Base-by-base conservation (phyloP, 2,888 invertebrate species). In the Brachynemurus nebulosus region DNA sequence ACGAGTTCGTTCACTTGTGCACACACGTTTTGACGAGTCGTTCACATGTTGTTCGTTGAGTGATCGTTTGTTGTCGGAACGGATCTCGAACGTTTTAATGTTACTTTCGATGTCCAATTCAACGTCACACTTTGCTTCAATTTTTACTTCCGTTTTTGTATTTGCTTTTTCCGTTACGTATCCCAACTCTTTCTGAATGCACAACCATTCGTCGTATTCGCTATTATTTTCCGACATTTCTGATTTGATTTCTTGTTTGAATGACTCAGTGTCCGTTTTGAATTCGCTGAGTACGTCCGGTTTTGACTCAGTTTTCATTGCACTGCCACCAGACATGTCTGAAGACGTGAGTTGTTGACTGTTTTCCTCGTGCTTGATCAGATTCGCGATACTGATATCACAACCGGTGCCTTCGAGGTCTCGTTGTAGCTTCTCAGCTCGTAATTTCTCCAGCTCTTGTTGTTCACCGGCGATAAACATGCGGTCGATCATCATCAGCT, bases 401-500 rank as follows among this genome's bases (percentile, higher is more conserved):
- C 17, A 14, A 16, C 21, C 17, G 7, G 16, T 34, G 9, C 37
- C 38, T 37, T 44, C 44, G 4, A 44, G 23, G 18, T 44, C 44
- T 18, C 27, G 23, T 25, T 44, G 44, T 34, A 51, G 60, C 50
- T 65, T 63, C 50, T 76, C 72, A 43, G 72, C 71, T 38, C 74
- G 69, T 50, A 78, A 61, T 54, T 70, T 70, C 42, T 73, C 72
- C 37, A 85, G 64, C 46, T 76, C 71, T 48, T 69, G 70, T 52
- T 77, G 76, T 48, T 86, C 78, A 55, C 86, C 85, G 14, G 78
- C 71, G 37, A 83, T 73, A 58, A 83, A 76, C 61, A 82, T 70
- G 45, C 82, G 70, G 55, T 84, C 79, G 47, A 86, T 68, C 78
- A 85, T 80, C 66, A 85, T 78, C 46, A 78, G 61, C 61, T 86